Evolutionary conservation across 2,888 invertebrate species (phyloP), one percentile per base, ranked within the genome.

Genomic region (Cheilosia impressa): DNA sequence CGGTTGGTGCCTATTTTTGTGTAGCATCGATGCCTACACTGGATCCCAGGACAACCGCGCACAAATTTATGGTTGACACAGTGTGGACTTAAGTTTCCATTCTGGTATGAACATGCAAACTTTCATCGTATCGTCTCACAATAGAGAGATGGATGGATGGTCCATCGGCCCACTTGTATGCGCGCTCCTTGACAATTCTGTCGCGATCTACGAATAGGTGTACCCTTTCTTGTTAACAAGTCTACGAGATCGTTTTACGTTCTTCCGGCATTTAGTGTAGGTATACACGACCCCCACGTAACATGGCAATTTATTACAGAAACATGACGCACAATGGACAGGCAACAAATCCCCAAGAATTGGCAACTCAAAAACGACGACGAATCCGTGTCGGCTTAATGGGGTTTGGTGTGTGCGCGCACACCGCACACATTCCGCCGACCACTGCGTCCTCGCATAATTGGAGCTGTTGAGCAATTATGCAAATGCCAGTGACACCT

Each of bases 381-480:
- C 27, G 58, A 47, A 58, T 31, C 53, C 57, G 17, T 50, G 17
- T 50, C 53, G 60, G 34, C 55, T 52, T 52, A 73, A 78, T 83
- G 78, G 68, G 45, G 57, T 52, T 68, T 19, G 68, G 68, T 47
- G 53, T 10, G 52, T 13, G 5, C 45, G 15, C 47, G 27, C 43
- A 71, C 57, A 78, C 73, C 45, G 15, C 47, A 38, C 43, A 71
- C 57, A 78, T 77, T 77, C 66, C 80, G 55, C 60, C 52, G 50
- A 10, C 17, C 60, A 47, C 50, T 71, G 22, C 50, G 50, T 66
- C 72, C 22, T 78, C 83, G 31, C 31, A 79, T 78, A 79, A 84
- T 84, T 84, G 78, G 68, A 52, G 68, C 62, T 83, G 78, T 79
- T 79, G 65, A 68, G 78, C 79, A 84, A 84, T 84, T 84, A 84